Base-by-base conservation (phyloP, 2,888 invertebrate genomes). In the Netelia melanura region DNA sequence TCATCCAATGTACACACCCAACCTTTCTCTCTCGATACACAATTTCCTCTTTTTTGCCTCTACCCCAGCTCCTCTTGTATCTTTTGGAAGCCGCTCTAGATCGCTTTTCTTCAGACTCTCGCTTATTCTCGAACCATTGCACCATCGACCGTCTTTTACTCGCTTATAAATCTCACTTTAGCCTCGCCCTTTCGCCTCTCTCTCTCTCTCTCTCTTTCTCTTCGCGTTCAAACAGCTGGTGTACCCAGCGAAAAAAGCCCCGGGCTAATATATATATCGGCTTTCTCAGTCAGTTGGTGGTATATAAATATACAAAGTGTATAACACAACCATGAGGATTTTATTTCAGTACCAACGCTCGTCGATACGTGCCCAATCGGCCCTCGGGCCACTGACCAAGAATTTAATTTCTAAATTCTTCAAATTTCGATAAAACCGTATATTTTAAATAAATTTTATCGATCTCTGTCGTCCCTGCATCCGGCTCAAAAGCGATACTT, bases 161-260 rank as follows among this genome's bases (percentile, higher is more conserved):
- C 81, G 77, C 81, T 30, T 30, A 84, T 84, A 81, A 84, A 84
- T 84, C 81, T 84, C 74, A 84, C 84, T 78, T 81, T 78, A 52
- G 64, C 56, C 61, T 72, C 68, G 58, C 54, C 2, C 48, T 10
- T 14, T 14, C 48, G 11, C 48, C 11, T 14, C 14, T 48, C 48
- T 48, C 48, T 10, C 48, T 48, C 48, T 10, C 48, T 48, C 48
- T 48, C 14, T 48, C 48, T 48, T 14, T 10, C 21, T 21, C 9
- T 21, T 38, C 48, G 23, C 58, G 58, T 68, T 68, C 56, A 38
- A 70, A 11, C 74, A 52, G 21, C 72, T 78, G 56, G 62, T 72
- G 61, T 61, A 52, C 67, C 52, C 62, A 21, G 52, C 25, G 21
- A 77, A 52, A 77, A 54, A 68, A 23, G 67, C 61, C 52, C 17